Conservation (phyloP, 1,140 invertebrate genomes). For the Neodiprion fabricii region DNA sequence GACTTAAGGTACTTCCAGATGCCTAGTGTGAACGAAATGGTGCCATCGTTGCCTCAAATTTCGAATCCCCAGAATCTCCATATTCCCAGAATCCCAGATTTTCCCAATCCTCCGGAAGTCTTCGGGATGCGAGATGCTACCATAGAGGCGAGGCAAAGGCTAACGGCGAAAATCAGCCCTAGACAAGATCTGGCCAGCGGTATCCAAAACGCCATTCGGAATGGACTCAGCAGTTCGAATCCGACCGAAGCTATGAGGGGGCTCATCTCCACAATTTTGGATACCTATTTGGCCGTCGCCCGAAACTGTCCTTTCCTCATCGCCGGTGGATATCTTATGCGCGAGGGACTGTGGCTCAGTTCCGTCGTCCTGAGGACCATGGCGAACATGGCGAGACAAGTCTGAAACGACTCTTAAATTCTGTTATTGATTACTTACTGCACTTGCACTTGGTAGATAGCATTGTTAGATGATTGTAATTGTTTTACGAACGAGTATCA, state of each 20-base stretch:
- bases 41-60: neutral
- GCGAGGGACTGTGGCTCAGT: constrained; percentile 32
- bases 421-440: no score
- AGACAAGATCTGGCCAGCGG: constrained; percentile 34
- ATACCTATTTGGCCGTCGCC: constrained; percentile 32
- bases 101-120: constrained; percentile 5
- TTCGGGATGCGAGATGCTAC: constrained; percentile 28
- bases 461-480: no score
- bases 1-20: neutral
- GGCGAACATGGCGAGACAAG: neutral
- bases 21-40: neutral
- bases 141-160: constrained; percentile 22
- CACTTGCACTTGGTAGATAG: no score
- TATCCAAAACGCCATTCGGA: constrained; percentile 36
- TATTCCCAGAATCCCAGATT: neutral
- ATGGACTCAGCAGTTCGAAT: constrained; percentile 36
- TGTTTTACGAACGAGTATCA: no score
- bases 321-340: constrained; percentile 26
- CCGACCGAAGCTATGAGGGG: constrained; percentile 30
- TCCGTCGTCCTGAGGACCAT: neutral
- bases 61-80: neutral
- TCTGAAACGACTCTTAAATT: neutral
- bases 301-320: constrained; percentile 32
- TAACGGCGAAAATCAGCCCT: constrained; percentile 24
- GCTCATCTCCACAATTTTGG: constrained; percentile 28